Evolutionary conservation across 2,888 invertebrate genomes (phyloP), one percentile per base, ranked within the genome.

Genomic region (Calameuta idolon): DNA sequence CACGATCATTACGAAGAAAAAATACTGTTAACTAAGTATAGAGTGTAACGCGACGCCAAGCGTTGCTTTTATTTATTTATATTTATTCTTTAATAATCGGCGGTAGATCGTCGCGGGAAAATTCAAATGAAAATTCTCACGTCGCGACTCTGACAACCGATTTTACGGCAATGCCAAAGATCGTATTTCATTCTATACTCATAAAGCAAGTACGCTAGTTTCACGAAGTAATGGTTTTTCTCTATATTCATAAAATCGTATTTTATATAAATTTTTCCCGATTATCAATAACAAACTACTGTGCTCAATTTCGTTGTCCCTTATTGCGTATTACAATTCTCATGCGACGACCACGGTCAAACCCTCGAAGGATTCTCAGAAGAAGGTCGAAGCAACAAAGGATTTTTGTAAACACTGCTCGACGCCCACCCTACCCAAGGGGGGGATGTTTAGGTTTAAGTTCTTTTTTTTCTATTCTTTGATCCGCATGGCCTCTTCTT

Each of bases 1-100:
- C 55, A 55, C 55, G 55, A 55, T 55, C 55, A 23, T 55, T 23
- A 37, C 1, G 12, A 23, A 23, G 23, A 1, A 9, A 55, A 37
- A 23, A 2, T 15, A 23, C 23, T 23, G 23, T 23, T 55, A 55
- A 55, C 23, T 2, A 15, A 55, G 55, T 55, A 55, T 34, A 34
- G 31, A 71, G 31, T 9, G 34, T 33, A 69, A 34, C 55, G 69
- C 34, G 77, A 77, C 75, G 73, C 76, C 35, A 77, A 55, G 77
- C 73, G 73, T 80, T 74, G 69, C 69, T 78, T 77, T 77, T 73
- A 75, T 80, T 76, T 79, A 33, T 80, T 79, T 75, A 55, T 79
- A 75, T 79, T 77, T 79, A 77, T 77, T 80, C 55, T 34, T 75
- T 73, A 75, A 34, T 69, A 30, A 33, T 34, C 30, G 71, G 34